These are phyloP conservation scores for Fopius arisanus DNA, from an alignment of 1,140 invertebrate genomes.

Conservation along the genomic window DNA sequence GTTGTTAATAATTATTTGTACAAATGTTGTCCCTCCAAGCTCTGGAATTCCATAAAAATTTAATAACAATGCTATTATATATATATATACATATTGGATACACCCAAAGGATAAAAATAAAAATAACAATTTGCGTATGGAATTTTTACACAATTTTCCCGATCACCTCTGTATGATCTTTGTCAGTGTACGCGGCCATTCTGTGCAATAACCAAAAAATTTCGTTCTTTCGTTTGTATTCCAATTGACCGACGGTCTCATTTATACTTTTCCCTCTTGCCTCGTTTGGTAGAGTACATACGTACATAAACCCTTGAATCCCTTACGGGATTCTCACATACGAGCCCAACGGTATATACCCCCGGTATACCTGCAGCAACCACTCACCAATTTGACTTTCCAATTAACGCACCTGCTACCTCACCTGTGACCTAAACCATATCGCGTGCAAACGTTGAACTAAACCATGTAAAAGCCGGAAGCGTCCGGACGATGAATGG, in stretches of 20 bases:
- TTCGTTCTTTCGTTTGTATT: not conserved
- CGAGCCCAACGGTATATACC: not conserved
- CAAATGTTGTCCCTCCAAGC: too few relatives aligned
- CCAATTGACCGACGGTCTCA: not conserved
- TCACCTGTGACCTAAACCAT: constrained; percentile 13
- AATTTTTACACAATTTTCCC: too few relatives aligned
- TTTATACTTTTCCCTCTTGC: not conserved
- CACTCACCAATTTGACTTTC: constrained; percentile 45
- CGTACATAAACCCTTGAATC: not conserved
- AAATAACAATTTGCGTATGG: too few relatives aligned
- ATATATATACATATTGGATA: too few relatives aligned
- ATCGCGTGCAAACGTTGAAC: not conserved
- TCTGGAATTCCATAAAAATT: too few relatives aligned
- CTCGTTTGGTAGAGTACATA: not conserved
- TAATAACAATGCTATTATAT: too few relatives aligned
- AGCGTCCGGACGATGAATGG: not conserved
- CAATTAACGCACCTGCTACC: constrained; percentile 46
- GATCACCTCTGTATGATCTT: too few relatives aligned
- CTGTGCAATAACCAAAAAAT: not conserved
- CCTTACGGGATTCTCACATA: not conserved
- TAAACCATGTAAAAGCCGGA: not conserved
- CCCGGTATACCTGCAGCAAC: not conserved
- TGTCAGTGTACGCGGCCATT: too few relatives aligned
- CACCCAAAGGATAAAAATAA: too few relatives aligned
- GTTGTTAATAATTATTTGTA: too few relatives aligned